Conservation (phyloP, 2,113 vertebrate species). For the Aix galericulata region DNA sequence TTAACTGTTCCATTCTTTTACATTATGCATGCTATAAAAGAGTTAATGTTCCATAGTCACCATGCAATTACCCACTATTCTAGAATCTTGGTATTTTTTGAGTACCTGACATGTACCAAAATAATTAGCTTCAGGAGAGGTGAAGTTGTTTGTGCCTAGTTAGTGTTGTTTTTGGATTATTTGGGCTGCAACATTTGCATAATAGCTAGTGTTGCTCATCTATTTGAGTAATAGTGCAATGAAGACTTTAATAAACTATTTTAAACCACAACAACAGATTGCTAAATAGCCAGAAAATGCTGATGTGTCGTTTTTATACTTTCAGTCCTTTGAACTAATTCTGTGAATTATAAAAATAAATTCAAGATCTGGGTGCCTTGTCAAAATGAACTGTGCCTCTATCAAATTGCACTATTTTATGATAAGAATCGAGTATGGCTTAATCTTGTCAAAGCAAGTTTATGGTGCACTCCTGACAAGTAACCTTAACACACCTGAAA, state of each 20-base stretch:
- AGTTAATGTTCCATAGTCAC: background rate
- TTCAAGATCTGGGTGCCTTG: background rate
- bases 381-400: background rate
- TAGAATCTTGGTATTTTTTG: background rate
- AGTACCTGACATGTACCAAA: background rate
- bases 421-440: background rate
- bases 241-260: background rate
- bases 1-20: background rate
- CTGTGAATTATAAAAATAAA: background rate
- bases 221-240: background rate
- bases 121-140: background rate
- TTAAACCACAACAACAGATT: background rate
- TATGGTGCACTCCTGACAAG: background rate
- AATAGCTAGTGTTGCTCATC: background rate
- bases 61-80: background rate
- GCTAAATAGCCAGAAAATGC: background rate
- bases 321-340: conserved; percentile 33
- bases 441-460: background rate
- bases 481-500: background rate
- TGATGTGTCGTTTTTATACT: background rate
- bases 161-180: background rate
- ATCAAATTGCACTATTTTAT: background rate
- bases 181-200: background rate
- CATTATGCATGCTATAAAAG: background rate
- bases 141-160: background rate